These are phyloP conservation scores for Venusia cambrica DNA, from an alignment of 2,888 invertebrate genomes.

Conservation along the genomic window DNA sequence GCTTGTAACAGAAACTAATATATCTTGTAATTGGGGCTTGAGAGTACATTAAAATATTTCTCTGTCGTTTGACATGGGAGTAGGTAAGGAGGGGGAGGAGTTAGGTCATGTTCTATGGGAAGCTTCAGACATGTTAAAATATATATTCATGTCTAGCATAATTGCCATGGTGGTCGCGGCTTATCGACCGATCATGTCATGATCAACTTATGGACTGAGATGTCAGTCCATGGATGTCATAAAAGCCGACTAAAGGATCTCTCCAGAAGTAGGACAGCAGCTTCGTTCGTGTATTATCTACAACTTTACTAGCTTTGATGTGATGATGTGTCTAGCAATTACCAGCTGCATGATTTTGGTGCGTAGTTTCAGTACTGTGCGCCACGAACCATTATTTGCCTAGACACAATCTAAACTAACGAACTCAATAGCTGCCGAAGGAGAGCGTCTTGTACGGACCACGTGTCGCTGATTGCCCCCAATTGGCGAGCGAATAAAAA, in stretches of 20 bases:
- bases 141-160: background rate
- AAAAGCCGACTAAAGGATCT: too few relatives aligned
- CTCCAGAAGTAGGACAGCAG: too few relatives aligned
- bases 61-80: constrained; percentile 32
- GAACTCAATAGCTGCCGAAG: constrained; percentile 67
- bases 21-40: constrained; percentile 66
- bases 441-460: constrained; percentile 67
- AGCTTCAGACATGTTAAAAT: constrained; percentile 9
- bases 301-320: too few relatives aligned
- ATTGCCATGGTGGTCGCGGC: too few relatives aligned
- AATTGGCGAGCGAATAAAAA: constrained; percentile 81
- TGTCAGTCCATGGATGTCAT: too few relatives aligned
- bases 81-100: too few relatives aligned
- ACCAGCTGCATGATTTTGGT: constrained; percentile 8
- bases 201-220: too few relatives aligned
- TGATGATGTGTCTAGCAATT: background rate
- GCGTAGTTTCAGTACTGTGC: constrained; percentile 13
- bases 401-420: constrained; percentile 42
- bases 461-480: constrained; percentile 80
- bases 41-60: constrained; percentile 67
- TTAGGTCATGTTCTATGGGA: constrained; percentile 43
- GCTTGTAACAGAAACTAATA: constrained; percentile 58
- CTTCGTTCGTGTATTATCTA: too few relatives aligned
- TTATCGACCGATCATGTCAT: too few relatives aligned
- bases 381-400: constrained; percentile 38